These are phyloP conservation scores for Amblyornis subalaris DNA, from an alignment of 2,113 vertebrate species.

Conservation along the genomic window DNA sequence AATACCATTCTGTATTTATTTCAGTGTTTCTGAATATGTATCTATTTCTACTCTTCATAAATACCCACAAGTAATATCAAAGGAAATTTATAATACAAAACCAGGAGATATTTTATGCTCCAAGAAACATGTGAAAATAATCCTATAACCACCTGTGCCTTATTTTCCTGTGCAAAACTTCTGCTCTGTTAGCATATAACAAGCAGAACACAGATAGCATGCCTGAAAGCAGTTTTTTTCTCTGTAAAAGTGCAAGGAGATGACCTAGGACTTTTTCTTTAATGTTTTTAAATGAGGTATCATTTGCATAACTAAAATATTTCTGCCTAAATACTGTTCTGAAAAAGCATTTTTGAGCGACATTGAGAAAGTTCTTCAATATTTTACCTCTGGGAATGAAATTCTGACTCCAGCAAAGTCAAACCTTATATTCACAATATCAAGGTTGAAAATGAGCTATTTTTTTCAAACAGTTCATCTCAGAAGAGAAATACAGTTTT, in stretches of 20 bases:
- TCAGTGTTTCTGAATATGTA: background rate
- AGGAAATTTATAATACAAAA: background rate
- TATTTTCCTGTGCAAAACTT: background rate
- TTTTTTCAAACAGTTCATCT: background rate
- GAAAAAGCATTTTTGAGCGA: background rate
- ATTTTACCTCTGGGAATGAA: background rate
- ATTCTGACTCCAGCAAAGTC: background rate
- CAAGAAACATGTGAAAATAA: background rate
- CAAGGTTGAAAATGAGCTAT: background rate
- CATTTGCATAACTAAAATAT: conserved; percentile 31
- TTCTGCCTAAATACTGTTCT: background rate
- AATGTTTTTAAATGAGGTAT: background rate
- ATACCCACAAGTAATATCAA: background rate
- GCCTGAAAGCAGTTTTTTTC: background rate
- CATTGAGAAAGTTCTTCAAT: background rate
- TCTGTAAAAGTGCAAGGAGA: background rate
- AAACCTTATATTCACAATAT: background rate
- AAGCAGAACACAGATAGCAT: background rate
- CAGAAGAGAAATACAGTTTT: background rate
- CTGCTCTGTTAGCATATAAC: background rate
- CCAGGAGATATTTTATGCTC: background rate
- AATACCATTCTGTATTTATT: background rate
- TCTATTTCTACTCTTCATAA: background rate
- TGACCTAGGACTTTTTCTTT: background rate
- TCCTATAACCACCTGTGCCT: background rate